Conservation (phyloP, 2,113 vertebrate species). For the Haliaeetus leucogaster region DNA sequence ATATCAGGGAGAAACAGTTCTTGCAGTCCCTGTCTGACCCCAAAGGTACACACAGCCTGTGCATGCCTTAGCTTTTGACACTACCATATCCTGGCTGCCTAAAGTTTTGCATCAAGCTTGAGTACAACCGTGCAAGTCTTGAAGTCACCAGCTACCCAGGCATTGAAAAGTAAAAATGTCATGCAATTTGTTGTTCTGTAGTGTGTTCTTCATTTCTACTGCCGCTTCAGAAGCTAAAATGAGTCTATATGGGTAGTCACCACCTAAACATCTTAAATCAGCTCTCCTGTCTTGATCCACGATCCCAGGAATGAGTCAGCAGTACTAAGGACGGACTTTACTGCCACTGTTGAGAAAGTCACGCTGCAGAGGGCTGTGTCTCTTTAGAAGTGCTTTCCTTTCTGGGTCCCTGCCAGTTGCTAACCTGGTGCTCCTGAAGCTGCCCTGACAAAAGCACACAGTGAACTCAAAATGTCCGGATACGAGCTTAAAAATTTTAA, state of each 20-base stretch:
- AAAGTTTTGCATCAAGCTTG: not conserved
- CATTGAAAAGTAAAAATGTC: not conserved
- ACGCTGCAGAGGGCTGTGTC: not conserved
- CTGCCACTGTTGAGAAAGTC: not conserved
- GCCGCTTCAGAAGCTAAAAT: not conserved
- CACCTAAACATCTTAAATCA: not conserved
- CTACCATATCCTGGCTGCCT: not conserved
- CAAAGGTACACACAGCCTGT: not conserved
- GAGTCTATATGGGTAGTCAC: not conserved
- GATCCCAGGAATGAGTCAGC: not conserved
- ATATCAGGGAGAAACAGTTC: not conserved
- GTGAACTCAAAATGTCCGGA: not conserved
- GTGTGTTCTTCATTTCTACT: not conserved
- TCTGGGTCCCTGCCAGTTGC: not conserved
- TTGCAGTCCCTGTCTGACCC: not conserved
- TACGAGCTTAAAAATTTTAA: not conserved
- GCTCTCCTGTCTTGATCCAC: not conserved
- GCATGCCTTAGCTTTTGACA: fast-evolving
- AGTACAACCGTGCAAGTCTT: not conserved
- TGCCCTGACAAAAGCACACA: not conserved
- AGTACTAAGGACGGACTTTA: not conserved
- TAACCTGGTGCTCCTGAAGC: not conserved
- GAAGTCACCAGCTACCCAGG: not conserved
- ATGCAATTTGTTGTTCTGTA: not conserved
- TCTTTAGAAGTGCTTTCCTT: not conserved